Evolutionary conservation across 2,888 invertebrate genomes (phyloP).

Genomic region (Atethmia centrago): DNA sequence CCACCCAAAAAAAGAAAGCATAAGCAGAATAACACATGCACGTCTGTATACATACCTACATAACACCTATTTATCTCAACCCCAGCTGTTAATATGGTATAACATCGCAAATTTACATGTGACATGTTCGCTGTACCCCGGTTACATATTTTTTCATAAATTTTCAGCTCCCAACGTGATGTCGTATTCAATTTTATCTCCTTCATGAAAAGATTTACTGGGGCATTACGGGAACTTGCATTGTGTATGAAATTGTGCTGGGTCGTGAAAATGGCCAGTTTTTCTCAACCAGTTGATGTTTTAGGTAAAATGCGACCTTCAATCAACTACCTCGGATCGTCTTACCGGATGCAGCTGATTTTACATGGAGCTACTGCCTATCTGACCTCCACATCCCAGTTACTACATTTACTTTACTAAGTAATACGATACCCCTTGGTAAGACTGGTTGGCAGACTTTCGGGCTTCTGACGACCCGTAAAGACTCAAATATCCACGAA

Average conservation of each 20-base stretch:
- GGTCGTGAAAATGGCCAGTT: background rate
- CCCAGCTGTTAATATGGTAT: slow-evolving; percentile 58
- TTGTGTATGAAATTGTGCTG: slow-evolving; percentile 26
- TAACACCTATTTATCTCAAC: slow-evolving; percentile 5
- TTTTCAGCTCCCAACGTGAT: slow-evolving; percentile 61
- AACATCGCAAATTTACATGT: slow-evolving; percentile 74
- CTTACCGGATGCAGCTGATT: no score
- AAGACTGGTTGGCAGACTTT: no score
- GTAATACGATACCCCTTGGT: no score
- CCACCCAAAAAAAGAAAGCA: no score
- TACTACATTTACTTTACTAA: no score
- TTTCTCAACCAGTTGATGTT: background rate
- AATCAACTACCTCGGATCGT: no score
- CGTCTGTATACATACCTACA: background rate
- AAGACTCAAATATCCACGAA: no score
- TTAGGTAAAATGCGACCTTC: background rate
- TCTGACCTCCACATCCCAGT: no score
- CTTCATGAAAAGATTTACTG: slow-evolving; percentile 52
- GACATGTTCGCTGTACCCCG: slow-evolving; percentile 68
- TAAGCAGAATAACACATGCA: background rate
- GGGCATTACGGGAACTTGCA: slow-evolving; percentile 13
- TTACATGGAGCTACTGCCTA: no score
- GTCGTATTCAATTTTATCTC: slow-evolving; percentile 55
- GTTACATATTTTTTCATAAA: slow-evolving; percentile 79
- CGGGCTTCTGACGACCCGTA: no score